Percentiles rank a stretch among this genome's conserved stretches.
phyloP scores from a whole-genome alignment of 2,113 vertebrate genomes.

The Pangasianodon hypophthalmus region DNA sequence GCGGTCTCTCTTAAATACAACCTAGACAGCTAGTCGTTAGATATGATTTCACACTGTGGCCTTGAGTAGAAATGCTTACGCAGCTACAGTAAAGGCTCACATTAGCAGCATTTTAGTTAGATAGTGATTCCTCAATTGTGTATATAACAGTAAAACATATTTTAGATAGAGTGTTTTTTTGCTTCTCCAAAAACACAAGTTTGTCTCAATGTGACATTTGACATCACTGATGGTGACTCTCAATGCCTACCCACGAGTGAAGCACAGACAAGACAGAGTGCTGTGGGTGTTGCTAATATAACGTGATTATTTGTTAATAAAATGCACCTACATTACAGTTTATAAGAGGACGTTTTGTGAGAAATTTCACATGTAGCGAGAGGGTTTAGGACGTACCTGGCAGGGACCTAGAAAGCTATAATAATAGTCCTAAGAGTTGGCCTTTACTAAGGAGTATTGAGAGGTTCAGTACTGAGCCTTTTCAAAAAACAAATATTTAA shows the following conservation, averaged over 20 bases:
- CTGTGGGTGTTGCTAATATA: neutral
- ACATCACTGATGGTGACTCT: conserved; percentile 2
- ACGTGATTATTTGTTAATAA: neutral
- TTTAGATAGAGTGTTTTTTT: neutral
- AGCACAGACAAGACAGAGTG: neutral
- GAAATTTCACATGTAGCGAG: neutral
- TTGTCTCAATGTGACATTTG: neutral
- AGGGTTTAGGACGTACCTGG: neutral
- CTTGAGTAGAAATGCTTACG: neutral
- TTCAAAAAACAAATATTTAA: neutral
- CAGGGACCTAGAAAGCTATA: neutral
- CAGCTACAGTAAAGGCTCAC: neutral
- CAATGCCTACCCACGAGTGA: neutral
- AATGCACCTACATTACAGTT: neutral
- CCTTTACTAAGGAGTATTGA: neutral
- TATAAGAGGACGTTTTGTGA: neutral
- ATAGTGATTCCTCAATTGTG: neutral
- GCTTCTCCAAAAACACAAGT: neutral
- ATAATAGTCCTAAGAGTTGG: neutral
- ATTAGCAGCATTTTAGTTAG: neutral
- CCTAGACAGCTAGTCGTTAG: neutral
- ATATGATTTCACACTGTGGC: neutral
- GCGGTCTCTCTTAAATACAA: conserved; percentile 1
- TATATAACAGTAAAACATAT: neutral
- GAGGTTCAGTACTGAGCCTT: neutral